Percentiles rank a stretch among this genome's conserved stretches.
phyloP scores from a whole-genome alignment of 2,797 vertebrate species.

The Otolemur crassicaudatus region DNA sequence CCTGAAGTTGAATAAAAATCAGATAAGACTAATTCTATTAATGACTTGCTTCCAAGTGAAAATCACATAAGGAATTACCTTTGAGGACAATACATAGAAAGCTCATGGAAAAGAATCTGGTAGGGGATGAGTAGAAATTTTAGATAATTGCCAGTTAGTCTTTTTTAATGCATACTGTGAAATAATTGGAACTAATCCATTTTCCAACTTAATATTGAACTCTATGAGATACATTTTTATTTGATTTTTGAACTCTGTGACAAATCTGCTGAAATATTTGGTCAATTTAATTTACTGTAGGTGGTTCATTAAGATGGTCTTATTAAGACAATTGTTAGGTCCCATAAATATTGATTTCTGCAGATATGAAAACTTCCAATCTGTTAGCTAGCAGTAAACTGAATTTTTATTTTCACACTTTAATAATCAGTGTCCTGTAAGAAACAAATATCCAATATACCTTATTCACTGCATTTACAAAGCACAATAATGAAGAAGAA shows the following conservation, averaged over 20 bases:
- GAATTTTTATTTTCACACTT: constrained; percentile 38
- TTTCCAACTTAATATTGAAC: neutral
- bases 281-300: constrained; percentile 30
- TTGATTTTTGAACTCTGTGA: constrained; percentile 50
- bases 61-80: constrained; percentile 11
- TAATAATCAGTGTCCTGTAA: neutral
- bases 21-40: constrained; percentile 46
- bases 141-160: neutral
- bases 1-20: constrained; percentile 61
- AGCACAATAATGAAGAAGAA: neutral
- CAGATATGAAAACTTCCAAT: neutral
- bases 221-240: neutral
- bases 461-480: constrained; percentile 11
- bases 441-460: neutral
- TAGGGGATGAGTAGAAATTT: neutral
- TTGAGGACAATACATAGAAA: neutral
- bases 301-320: constrained; percentile 27
- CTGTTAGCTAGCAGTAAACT: neutral
- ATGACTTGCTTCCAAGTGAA: neutral
- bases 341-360: neutral
- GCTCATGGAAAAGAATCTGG: neutral
- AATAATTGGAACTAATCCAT: neutral
- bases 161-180: neutral
- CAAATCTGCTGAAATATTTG: constrained; percentile 21
- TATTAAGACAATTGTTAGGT: neutral